Evolutionary conservation across 2,113 vertebrate species (phyloP).

Genomic region (Phyllostomus hastatus): DNA sequence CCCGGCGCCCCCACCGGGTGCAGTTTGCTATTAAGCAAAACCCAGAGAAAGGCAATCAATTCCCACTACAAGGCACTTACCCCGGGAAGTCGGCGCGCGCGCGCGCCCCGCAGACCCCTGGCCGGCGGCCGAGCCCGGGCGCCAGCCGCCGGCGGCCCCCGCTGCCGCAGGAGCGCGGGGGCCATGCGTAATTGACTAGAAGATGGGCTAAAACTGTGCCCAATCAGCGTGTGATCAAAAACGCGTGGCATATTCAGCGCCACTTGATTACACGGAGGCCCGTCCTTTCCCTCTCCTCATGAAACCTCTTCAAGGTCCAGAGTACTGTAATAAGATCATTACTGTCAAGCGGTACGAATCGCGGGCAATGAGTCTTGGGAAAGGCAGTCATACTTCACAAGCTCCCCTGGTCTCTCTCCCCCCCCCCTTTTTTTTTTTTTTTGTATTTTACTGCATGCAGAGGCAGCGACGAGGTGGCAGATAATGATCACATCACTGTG

Average conservation of each 20-base stretch:
- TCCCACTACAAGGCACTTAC: conserved; percentile 86
- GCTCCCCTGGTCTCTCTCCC: conserved; percentile 75
- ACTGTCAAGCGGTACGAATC: conserved; percentile 87
- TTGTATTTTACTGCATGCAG: conserved; percentile 81
- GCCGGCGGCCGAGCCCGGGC: conserved; percentile 82
- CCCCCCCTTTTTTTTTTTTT: conserved; percentile 19
- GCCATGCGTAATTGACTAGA: conserved; percentile 89
- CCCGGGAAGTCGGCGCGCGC: conserved; percentile 68
- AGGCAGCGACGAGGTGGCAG: conserved; percentile 82
- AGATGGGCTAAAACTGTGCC: conserved; percentile 89
- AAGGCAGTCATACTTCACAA: conserved; percentile 88
- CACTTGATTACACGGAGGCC: conserved; percentile 85
- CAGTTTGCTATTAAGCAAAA: conserved; percentile 83
- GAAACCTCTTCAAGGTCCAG: conserved; percentile 89
- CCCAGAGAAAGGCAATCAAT: conserved; percentile 86
- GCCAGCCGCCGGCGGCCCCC: conserved; percentile 80
- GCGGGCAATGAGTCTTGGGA: conserved; percentile 86
- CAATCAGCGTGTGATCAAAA: conserved; percentile 88
- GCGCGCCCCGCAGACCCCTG: conserved; percentile 78
- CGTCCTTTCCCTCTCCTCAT: conserved; percentile 84
- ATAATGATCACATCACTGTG: conserved; percentile 85
- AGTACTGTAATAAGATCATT: conserved; percentile 90
- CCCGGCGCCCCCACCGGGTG: conserved; percentile 81
- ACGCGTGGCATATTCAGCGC: conserved; percentile 85
- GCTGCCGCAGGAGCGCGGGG: conserved; percentile 80